Base-by-base conservation (phyloP, 2,797 vertebrate genomes). In the Alcedo atthis region DNA sequence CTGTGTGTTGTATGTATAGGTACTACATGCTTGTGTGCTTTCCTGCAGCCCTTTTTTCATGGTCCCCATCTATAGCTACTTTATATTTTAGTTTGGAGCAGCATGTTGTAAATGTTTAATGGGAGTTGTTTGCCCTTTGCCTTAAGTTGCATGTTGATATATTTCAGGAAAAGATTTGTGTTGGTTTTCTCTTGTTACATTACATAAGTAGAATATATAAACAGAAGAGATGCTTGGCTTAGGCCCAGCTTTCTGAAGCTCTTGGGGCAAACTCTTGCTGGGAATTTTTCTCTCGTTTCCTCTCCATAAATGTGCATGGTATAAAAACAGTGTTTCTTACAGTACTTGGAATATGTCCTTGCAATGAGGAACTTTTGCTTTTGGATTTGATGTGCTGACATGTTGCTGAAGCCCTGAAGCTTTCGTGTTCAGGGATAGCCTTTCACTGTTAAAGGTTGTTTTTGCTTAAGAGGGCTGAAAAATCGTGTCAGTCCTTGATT, bases 121-220 rank as follows among this genome's bases (percentile, higher is more conserved):
- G 33, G 58, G 66, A 94, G 53, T 91, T 75, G 75, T 75, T 92
- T 83, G 90, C 57, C 77, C 94, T 93, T 80, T 81, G 93, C 93
- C 85, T 96, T 94, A 78, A 89, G 91, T 96, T 17, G 7, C 91
- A 26, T 89, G 78, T 94, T 96, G 89, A 84, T 96, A 28, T 40
- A 64, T 83, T 95, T 94, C 12, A 1, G 63, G 91, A 96, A 93
- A 70, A 54, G 7, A 49, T 81, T 63, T 63, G 24, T 93, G 55
- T 20, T 94, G 89, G 57, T 81, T 94, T 87, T 91, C 48, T 46
- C 78, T 84, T 85, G 78, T 80, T 93, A 42, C 32, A 53, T 95
- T 95, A 43, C 75, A 42, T 79, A 90, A 90, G 69, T 85, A 77
- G 81, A 85, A 78, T 67, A 93, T 82, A 68, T 94, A 96, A 95